phyloP scores from a whole-genome alignment of 2,888 invertebrate genomes.

The Catonia carolina region DNA sequence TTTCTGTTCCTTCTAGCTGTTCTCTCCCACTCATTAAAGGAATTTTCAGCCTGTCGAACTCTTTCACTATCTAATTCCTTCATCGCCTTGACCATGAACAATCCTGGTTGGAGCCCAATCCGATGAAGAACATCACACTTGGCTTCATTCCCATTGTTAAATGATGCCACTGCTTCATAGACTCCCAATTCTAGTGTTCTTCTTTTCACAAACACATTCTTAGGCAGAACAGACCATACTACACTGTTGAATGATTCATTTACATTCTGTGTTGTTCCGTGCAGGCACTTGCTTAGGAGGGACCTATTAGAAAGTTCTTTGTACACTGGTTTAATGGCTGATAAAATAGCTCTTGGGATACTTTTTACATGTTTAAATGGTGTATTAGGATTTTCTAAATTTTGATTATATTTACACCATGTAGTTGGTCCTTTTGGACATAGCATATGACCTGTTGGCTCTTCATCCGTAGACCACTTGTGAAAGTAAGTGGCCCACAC shows the following conservation, averaged over 20 bases:
- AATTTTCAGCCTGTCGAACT: too few relatives aligned
- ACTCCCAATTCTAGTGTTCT: constrained; percentile 16
- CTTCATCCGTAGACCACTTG: constrained; percentile 12
- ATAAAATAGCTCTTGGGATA: constrained; percentile 11
- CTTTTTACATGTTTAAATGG: not conserved
- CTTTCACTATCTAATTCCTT: too few relatives aligned
- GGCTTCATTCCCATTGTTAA: too few relatives aligned
- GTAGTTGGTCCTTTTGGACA: constrained; percentile 11
- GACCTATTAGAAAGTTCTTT: constrained; percentile 1
- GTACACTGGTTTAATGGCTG: constrained; percentile 16
- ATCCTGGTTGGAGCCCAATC: too few relatives aligned
- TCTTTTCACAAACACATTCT: constrained; percentile 7
- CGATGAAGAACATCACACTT: too few relatives aligned
- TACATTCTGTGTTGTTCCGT: constrained; percentile 13
- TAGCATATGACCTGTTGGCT: not conserved
- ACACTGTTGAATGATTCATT: constrained; percentile 18
- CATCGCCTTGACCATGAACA: too few relatives aligned
- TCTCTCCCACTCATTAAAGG: too few relatives aligned
- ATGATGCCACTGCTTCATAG: too few relatives aligned
- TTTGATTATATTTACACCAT: constrained; percentile 19
- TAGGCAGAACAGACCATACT: constrained; percentile 15
- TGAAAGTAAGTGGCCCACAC: constrained; percentile 21
- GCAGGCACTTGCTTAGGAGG: constrained; percentile 11
- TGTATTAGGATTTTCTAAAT: constrained; percentile 2
- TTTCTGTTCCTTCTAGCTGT: too few relatives aligned